Evolutionary conservation across 2,113 vertebrate species (phyloP).

Genomic region (Ardeotis arabs): DNA sequence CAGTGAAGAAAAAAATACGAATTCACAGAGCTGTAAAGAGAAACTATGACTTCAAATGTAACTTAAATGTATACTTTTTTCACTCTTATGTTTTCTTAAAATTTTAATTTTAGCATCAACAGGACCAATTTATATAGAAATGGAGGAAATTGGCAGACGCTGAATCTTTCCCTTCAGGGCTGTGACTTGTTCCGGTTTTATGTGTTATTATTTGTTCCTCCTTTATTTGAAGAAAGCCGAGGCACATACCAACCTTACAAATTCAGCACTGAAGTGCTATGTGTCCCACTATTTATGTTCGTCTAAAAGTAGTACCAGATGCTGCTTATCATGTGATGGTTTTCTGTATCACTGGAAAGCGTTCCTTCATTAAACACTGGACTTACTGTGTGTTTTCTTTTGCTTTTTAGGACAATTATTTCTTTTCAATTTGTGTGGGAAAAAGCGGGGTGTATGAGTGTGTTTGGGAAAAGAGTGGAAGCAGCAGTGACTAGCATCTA

Average conservation of each 20-base stretch:
- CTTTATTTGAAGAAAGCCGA: slow-evolving; percentile 30
- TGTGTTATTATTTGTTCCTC: slow-evolving; percentile 8
- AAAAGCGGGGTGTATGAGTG: slow-evolving; percentile 17
- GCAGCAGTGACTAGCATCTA: not conserved
- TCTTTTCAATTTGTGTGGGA: slow-evolving; percentile 52
- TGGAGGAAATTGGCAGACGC: slow-evolving; percentile 26
- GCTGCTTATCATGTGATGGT: slow-evolving; percentile 48
- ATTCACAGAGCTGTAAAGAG: not conserved
- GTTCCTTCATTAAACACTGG: slow-evolving; percentile 19
- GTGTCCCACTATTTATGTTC: slow-evolving; percentile 39
- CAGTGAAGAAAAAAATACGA: not conserved
- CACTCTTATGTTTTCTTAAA: not conserved
- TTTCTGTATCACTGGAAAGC: slow-evolving; percentile 34
- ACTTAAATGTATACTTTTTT: not conserved
- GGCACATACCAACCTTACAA: slow-evolving; percentile 32
- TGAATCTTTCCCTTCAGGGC: not conserved
- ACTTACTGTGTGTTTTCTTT: slow-evolving; percentile 22
- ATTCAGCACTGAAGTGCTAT: not conserved
- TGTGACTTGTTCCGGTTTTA: slow-evolving; percentile 28
- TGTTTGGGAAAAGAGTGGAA: not conserved
- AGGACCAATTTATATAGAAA: not conserved
- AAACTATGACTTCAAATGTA: not conserved
- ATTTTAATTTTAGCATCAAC: not conserved
- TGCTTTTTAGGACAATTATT: slow-evolving; percentile 31
- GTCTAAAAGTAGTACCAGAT: slow-evolving; percentile 36